A percentile compares a stretch with the other conserved stretches of the same genome.
These are phyloP conservation scores for Galerucella nymphaeae DNA, from an alignment of 2,888 invertebrate genomes.

Conservation along the genomic window DNA sequence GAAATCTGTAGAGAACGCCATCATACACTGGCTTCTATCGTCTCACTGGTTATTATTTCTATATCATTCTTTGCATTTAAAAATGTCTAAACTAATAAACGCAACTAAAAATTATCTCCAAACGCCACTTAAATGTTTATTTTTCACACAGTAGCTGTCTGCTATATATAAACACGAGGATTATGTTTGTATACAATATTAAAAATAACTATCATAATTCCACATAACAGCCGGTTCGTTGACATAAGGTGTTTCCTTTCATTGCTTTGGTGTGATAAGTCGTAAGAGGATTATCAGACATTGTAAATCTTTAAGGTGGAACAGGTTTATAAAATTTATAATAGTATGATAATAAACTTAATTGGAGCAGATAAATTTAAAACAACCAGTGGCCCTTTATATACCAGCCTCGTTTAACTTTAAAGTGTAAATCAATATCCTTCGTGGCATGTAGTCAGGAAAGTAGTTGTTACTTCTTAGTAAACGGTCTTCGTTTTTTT, in stretches of 20 bases:
- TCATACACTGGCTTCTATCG: not conserved
- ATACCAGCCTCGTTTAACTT: no score
- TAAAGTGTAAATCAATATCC: no score
- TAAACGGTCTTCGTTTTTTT: no score
- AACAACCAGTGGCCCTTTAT: no score
- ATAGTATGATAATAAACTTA: not conserved
- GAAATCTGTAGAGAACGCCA: not conserved
- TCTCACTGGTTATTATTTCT: not conserved
- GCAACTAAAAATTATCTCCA: constrained; percentile 1
- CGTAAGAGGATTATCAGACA: not conserved
- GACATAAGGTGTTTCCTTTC: constrained; percentile 16
- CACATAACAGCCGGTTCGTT: constrained; percentile 11
- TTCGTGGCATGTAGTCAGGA: no score
- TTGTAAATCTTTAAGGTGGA: not conserved
- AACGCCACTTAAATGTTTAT: constrained; percentile 16
- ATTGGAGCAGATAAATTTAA: not conserved
- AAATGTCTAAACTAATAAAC: constrained; percentile 4
- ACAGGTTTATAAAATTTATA: not conserved
- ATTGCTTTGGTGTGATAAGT: constrained; percentile 1
- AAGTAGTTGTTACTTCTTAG: no score
- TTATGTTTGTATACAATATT: constrained; percentile 19
- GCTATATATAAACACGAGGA: constrained; percentile 16
- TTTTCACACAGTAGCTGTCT: constrained; percentile 17
- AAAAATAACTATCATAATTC: constrained; percentile 16
- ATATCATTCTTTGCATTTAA: not conserved